Evolutionary conservation across 2,888 invertebrate species (phyloP).

Genomic region (Limnephilus auricula): DNA sequence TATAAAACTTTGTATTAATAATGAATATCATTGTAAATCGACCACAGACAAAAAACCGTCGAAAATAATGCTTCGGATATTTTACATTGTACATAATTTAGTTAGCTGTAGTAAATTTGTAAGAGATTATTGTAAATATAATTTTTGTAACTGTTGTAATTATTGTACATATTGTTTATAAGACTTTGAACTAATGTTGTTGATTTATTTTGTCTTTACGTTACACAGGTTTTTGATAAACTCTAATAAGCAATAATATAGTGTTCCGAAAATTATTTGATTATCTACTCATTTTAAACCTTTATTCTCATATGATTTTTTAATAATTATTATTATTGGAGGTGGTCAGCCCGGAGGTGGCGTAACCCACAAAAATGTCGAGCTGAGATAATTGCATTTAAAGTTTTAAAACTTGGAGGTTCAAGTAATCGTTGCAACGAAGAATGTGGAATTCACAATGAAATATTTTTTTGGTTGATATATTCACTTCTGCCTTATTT

Average conservation of each 20-base stretch:
- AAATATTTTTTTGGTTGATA: too few relatives aligned
- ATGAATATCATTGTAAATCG: conserved; percentile 18
- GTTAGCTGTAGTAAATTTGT: neutral
- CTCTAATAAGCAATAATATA: neutral
- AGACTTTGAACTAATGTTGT: conserved; percentile 8
- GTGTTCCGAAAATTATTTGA: neutral
- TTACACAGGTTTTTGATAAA: conserved; percentile 26
- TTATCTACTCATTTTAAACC: neutral
- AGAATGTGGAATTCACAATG: too few relatives aligned
- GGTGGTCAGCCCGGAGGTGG: too few relatives aligned
- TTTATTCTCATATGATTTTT: neutral
- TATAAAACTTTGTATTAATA: neutral
- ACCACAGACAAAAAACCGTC: neutral
- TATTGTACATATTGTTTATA: neutral
- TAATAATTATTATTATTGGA: too few relatives aligned
- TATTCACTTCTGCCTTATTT: too few relatives aligned
- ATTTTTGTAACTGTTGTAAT: conserved; percentile 14
- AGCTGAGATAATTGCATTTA: too few relatives aligned
- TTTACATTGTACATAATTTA: conserved; percentile 11
- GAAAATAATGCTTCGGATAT: neutral
- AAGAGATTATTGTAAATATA: conserved; percentile 27
- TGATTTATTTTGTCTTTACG: conserved; percentile 26
- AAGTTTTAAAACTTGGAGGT: too few relatives aligned
- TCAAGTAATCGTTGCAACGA: too few relatives aligned
- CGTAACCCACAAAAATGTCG: too few relatives aligned